Percentiles rank a stretch among this genome's conserved stretches.
Evolutionary conservation across 2,888 invertebrate species (phyloP).

Genomic region (Rhagonycha fulva): DNA sequence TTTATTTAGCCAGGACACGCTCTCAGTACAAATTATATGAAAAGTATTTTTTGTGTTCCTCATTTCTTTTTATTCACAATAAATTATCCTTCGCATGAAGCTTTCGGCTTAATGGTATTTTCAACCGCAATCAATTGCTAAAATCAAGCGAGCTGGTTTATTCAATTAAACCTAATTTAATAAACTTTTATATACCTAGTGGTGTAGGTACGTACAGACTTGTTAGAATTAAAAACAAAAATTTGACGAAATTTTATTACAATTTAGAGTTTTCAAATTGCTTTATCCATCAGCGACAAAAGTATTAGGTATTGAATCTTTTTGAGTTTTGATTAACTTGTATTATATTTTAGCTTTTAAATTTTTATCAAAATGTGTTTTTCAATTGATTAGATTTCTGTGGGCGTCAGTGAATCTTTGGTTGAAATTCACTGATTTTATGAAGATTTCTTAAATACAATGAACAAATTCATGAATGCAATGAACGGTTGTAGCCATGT

Average conservation of each 20-base stretch:
- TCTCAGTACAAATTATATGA: background rate
- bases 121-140: background rate
- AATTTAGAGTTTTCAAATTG: no score
- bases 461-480: no score
- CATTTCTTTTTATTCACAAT: background rate
- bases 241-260: no score
- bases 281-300: no score
- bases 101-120: background rate
- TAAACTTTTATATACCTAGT: background rate
- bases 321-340: no score
- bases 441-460: no score
- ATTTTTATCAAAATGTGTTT: background rate
- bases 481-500: no score
- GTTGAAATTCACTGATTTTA: no score
- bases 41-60: background rate
- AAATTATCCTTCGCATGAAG: background rate
- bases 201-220: background rate
- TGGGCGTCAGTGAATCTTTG: background rate
- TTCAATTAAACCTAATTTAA: background rate
- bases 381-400: background rate
- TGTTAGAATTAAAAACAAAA: no score
- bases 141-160: background rate
- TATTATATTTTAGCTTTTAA: no score
- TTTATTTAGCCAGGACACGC: background rate
- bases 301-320: no score